Base-by-base conservation (phyloP, 2,888 invertebrate genomes). In the Perithous albicinctus region DNA sequence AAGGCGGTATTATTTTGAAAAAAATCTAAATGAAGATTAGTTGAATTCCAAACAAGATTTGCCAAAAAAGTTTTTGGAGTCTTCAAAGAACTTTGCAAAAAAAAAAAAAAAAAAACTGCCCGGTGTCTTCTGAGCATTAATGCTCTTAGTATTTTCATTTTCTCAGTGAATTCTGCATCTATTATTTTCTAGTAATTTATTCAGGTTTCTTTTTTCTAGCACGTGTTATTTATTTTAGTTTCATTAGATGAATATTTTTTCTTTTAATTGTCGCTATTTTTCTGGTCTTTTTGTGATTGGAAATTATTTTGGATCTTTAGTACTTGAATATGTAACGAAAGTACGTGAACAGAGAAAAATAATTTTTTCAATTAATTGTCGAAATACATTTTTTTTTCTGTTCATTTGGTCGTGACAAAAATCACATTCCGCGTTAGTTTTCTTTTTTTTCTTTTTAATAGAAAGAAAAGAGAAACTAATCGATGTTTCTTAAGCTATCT, bases 211-310 rank as follows among this genome's bases (percentile, higher is more conserved):
- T 54, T 63, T 54, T 41, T 54, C 10, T 75, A 67, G 72, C 26
- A 12, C 38, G 35, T 38, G 56, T 75, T 82, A 82, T 82, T 82
- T 82, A 82, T 82, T 82, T 38, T 70, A 59, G 29, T 59, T 66
- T 75, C n/a, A n/a, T 59, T 74, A 70, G 64, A 48, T 43, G 51
- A 63, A 67, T 6, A 6, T 59, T 78, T 70, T 64, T 1, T 35
- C 41, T 74, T 75, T 63, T 10, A 66, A 70, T 38, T 51, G n/a
- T 64, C 74, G 26, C 15, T 35, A 15, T 32, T 59, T 15, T 15
- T 15, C 7, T 23, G 29, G 54, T 29, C 12, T n/a, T 29, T n/a
- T 2, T n/a, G 5, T 26, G n/a, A 15, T 51, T n/a, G n/a, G n/a
- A n/a, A n/a, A n/a, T 20, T 48, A 18, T 18, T 48, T 54, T 1